A percentile compares a stretch with the other conserved stretches of the same genome.
These are phyloP conservation scores for Nesoenas mayeri DNA, from an alignment of 2,113 vertebrate genomes.

Conservation along the genomic window DNA sequence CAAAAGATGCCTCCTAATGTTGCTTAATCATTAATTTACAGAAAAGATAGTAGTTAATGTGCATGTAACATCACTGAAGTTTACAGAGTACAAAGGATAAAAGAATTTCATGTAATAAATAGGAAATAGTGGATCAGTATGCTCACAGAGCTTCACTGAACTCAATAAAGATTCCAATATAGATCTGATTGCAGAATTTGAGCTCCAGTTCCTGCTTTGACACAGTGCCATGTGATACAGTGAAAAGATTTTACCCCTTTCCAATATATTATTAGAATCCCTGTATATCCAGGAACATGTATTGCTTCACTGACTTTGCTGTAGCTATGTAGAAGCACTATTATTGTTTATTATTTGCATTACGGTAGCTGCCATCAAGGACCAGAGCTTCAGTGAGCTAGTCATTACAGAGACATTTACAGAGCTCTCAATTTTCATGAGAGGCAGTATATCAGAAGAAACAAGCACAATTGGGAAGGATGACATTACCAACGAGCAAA, in stretches of 20 bases:
- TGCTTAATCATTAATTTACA: background rate
- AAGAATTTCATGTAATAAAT: background rate
- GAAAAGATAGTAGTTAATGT: background rate
- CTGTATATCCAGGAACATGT: background rate
- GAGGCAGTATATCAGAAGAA: conserved; percentile 15
- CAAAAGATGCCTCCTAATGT: background rate
- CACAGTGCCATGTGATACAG: background rate
- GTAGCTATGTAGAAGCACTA: background rate
- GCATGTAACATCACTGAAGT: background rate
- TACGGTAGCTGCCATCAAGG: background rate
- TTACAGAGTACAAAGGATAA: background rate
- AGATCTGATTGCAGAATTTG: background rate
- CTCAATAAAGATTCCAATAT: background rate
- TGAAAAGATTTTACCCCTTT: background rate
- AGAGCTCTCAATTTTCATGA: conserved; percentile 8
- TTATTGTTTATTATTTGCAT: conserved; percentile 44
- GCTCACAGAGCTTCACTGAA: background rate
- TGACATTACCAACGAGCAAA: conserved; percentile 17
- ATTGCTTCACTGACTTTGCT: background rate
- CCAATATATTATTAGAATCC: background rate
- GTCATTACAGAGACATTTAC: conserved; percentile 29
- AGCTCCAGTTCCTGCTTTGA: background rate
- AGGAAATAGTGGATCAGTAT: background rate
- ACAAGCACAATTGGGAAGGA: conserved; percentile 6
- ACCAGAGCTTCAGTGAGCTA: background rate